Conservation (phyloP, 2,888 invertebrate species). For the Chesias legatella region DNA sequence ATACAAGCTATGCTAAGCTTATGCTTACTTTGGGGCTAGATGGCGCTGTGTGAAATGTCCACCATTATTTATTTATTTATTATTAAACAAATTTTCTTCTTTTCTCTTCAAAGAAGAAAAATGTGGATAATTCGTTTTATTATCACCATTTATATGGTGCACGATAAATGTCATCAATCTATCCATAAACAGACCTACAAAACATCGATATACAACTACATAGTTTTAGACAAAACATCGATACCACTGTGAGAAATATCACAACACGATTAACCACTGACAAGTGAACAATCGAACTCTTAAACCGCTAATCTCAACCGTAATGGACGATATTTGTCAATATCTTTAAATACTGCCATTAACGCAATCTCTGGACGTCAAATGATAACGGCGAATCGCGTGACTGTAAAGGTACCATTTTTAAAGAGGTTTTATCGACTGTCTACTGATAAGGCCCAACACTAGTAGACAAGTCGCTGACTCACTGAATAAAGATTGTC, state of each 20-base stretch:
- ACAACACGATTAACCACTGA: slow-evolving; percentile 38
- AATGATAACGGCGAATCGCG: slow-evolving; percentile 62
- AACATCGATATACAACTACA: too few relatives aligned
- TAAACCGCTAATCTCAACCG: slow-evolving; percentile 40
- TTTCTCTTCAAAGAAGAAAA: too few relatives aligned
- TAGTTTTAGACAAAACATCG: slow-evolving; percentile 3
- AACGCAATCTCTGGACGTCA: slow-evolving; percentile 67
- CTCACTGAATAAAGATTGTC: not conserved
- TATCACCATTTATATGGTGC: too few relatives aligned
- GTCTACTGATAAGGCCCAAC: slow-evolving; percentile 35
- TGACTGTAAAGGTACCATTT: slow-evolving; percentile 68
- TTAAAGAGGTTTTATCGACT: slow-evolving; percentile 66
- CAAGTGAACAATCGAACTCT: slow-evolving; percentile 50
- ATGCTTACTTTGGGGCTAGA: too few relatives aligned
- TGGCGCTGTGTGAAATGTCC: too few relatives aligned
- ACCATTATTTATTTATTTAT: too few relatives aligned
- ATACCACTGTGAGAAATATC: slow-evolving; percentile 23
- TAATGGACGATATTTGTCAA: slow-evolving; percentile 69
- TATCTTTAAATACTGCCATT: slow-evolving; percentile 60
- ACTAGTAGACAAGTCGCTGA: slow-evolving; percentile 8
- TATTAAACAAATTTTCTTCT: too few relatives aligned
- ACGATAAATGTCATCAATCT: too few relatives aligned
- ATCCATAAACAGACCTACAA: too few relatives aligned
- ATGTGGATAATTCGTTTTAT: too few relatives aligned
- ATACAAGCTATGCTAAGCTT: too few relatives aligned